Conservation (phyloP, 1,140 invertebrate species). For the Marisa cornuarietis region DNA sequence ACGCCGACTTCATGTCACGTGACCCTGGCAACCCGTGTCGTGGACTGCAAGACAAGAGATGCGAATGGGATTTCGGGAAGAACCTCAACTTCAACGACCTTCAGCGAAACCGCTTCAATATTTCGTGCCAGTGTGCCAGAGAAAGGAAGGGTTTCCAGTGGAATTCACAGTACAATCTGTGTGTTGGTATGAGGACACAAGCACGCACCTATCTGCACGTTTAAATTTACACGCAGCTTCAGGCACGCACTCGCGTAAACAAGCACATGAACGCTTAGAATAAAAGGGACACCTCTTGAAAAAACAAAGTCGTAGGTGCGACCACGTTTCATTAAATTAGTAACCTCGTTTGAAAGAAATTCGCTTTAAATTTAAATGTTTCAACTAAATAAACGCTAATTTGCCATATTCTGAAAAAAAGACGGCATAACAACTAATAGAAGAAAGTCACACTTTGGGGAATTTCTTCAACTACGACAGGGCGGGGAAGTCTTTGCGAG, state of each 20-base stretch:
- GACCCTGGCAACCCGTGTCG: conserved; percentile 40
- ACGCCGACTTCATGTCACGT: background rate
- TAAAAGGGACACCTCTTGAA: too few species aligned
- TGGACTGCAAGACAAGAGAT: conserved; percentile 29
- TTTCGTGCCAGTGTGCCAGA: conserved; percentile 39
- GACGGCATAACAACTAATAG: too few species aligned
- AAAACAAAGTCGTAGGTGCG: too few species aligned
- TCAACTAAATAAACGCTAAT: too few species aligned
- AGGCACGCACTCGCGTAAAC: background rate
- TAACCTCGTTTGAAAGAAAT: too few species aligned
- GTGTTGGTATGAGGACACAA: conserved; percentile 30
- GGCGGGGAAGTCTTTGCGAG: too few species aligned
- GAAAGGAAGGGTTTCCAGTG: conserved; percentile 39
- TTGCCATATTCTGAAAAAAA: too few species aligned
- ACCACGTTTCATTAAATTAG: too few species aligned
- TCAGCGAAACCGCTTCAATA: conserved; percentile 42
- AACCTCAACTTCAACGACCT: conserved; percentile 40
- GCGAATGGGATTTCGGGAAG: conserved; percentile 22
- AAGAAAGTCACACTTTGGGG: too few species aligned
- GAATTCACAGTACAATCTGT: conserved; percentile 40
- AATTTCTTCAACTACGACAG: too few species aligned
- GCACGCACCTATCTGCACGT: background rate
- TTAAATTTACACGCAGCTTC: background rate
- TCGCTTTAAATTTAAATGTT: too few species aligned
- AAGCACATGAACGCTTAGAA: background rate